Evolutionary conservation across 2,888 invertebrate genomes (phyloP).

Genomic region (Apamea anceps): DNA sequence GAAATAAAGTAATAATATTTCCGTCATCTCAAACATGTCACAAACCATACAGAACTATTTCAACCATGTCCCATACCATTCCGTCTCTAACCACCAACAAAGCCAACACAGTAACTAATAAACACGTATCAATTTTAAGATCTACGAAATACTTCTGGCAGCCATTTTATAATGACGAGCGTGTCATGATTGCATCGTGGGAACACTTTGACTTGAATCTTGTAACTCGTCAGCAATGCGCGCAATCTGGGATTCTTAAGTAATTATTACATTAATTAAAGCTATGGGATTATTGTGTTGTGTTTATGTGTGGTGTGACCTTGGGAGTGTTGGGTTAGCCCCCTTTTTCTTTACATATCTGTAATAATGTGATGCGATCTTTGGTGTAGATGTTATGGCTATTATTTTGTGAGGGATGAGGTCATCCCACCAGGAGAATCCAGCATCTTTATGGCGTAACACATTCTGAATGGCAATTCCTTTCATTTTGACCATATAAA

Average conservation of each 20-base stretch:
- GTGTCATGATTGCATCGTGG: conserved; percentile 43
- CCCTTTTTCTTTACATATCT: neutral
- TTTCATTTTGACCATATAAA: no score
- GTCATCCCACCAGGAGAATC: neutral
- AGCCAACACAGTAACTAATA: conserved; percentile 9
- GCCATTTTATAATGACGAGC: conserved; percentile 18
- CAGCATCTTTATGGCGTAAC: no score
- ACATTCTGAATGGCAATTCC: neutral
- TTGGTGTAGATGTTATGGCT: neutral
- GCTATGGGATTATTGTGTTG: conserved; percentile 45
- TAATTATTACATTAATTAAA: conserved; percentile 42
- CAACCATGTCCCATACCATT: neutral
- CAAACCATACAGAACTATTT: conserved; percentile 9
- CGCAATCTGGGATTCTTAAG: conserved; percentile 19
- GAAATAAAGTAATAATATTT: neutral
- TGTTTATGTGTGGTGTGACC: conserved; percentile 27
- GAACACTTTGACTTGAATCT: conserved; percentile 31
- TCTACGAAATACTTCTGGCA: conserved; percentile 44
- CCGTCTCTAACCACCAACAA: neutral
- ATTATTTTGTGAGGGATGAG: neutral
- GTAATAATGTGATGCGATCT: neutral
- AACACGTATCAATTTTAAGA: conserved; percentile 38
- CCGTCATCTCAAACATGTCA: neutral
- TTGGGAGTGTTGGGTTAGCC: conserved; percentile 14
- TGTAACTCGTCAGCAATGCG: conserved; percentile 28